Percentiles rank a stretch among this genome's conserved stretches.
These are phyloP conservation scores for Atta cephalotes DNA, from an alignment of 1,140 invertebrate genomes.

Conservation along the genomic window DNA sequence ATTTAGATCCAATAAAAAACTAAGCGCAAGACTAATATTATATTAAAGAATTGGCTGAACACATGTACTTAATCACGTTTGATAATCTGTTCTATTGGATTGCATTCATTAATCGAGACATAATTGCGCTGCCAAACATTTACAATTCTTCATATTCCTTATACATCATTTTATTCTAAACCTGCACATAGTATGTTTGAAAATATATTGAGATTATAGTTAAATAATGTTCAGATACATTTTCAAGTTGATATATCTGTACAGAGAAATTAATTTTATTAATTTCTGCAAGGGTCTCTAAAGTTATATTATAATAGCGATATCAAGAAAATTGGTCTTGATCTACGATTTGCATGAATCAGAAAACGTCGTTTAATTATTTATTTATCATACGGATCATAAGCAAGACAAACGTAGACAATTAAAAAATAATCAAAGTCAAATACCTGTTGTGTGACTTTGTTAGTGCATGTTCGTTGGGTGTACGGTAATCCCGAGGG, in stretches of 20 bases:
- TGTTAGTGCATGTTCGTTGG: slow-evolving; percentile 48
- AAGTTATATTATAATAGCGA: not conserved
- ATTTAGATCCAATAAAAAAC: too few relatives aligned
- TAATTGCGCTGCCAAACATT: slow-evolving; percentile 37
- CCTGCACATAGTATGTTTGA: not conserved
- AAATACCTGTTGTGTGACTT: slow-evolving; percentile 53
- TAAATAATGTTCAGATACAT: not conserved
- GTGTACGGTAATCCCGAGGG: slow-evolving; percentile 68
- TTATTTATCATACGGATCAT: slow-evolving; percentile 6
- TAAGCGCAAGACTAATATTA: too few relatives aligned
- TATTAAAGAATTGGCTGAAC: not conserved
- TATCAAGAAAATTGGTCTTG: not conserved
- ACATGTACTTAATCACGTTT: slow-evolving; percentile 70
- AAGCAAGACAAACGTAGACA: slow-evolving; percentile 47
- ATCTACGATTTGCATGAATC: slow-evolving; percentile 14
- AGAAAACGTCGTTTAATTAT: slow-evolving; percentile 36
- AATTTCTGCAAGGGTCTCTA: not conserved
- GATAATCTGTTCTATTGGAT: slow-evolving; percentile 70
- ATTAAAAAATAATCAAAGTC: slow-evolving; percentile 78
- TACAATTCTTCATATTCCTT: not conserved
- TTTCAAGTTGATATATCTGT: not conserved
- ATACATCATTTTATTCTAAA: not conserved
- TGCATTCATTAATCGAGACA: slow-evolving; percentile 63
- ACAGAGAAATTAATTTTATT: too few relatives aligned
- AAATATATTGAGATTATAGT: not conserved